phyloP scores from a whole-genome alignment of 2,888 invertebrate species.

The Tanypteryx hageni region DNA sequence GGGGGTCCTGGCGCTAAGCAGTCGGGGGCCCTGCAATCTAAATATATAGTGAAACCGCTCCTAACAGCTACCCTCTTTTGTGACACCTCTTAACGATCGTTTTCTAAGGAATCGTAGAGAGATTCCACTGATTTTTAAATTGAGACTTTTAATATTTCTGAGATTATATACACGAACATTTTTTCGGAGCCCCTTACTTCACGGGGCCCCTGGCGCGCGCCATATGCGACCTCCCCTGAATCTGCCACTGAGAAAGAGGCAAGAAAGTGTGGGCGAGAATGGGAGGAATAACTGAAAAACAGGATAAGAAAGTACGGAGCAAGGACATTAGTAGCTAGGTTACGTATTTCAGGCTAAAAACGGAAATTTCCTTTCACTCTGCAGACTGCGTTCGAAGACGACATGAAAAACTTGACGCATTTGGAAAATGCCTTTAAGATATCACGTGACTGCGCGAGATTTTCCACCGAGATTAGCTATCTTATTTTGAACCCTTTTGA shows the following conservation, averaged over 20 bases:
- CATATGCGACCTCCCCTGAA: too few relatives aligned
- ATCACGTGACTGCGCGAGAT: not conserved
- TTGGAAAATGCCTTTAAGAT: not conserved
- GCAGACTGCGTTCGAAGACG: not conserved
- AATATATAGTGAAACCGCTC: too few relatives aligned
- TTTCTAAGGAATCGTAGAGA: too few relatives aligned
- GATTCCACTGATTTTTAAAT: too few relatives aligned
- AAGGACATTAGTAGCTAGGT: not conserved
- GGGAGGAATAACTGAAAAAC: not conserved
- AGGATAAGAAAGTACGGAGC: not conserved
- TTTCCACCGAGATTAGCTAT: not conserved
- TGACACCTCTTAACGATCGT: too few relatives aligned
- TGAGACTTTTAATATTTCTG: too few relatives aligned
- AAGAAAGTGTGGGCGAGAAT: not conserved
- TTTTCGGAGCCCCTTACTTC: too few relatives aligned
- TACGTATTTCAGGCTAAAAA: not conserved
- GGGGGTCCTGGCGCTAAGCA: too few relatives aligned
- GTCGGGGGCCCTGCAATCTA: too few relatives aligned
- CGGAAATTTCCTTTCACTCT: slow-evolving; percentile 5
- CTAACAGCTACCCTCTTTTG: too few relatives aligned
- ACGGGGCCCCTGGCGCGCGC: too few relatives aligned
- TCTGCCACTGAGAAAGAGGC: not conserved
- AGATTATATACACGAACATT: too few relatives aligned
- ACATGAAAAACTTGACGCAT: not conserved
- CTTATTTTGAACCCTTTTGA: not conserved